phyloP scores from a whole-genome alignment of 2,888 invertebrate species.

The Sericinus montela region DNA sequence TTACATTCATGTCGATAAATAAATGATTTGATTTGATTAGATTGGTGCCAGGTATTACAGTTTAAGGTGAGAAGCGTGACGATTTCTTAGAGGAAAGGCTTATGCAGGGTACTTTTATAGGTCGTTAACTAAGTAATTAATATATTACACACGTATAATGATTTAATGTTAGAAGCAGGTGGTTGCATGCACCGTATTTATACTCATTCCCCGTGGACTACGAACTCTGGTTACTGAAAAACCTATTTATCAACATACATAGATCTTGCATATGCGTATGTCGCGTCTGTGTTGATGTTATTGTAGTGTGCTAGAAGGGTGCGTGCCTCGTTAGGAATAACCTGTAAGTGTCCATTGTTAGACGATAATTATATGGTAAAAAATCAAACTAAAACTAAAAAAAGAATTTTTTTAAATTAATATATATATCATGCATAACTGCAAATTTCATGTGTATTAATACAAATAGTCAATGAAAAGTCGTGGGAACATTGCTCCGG shows the following conservation, averaged over 20 bases:
- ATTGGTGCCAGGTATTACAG: no score
- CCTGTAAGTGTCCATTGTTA: conserved; percentile 24
- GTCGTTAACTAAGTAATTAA: neutral
- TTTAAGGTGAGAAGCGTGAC: no score
- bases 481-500: no score
- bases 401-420: no score
- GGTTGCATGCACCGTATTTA: conserved; percentile 8
- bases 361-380: neutral
- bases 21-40: no score
- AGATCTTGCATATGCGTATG: conserved; percentile 7
- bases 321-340: conserved; percentile 29
- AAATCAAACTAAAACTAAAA: no score
- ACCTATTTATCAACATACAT: conserved; percentile 22
- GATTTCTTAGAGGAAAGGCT: no score
- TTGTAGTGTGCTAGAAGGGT: conserved; percentile 29
- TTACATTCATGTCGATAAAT: no score
- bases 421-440: no score
- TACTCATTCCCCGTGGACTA: conserved; percentile 14
- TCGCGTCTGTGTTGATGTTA: conserved; percentile 14
- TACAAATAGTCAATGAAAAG: no score
- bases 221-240: conserved; percentile 26
- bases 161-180: conserved; percentile 8
- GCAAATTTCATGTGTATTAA: no score
- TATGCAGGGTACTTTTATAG: no score
- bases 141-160: neutral